Evolutionary conservation across 2,113 vertebrate species (phyloP).

Genomic region (Nothobranchius furzeri): DNA sequence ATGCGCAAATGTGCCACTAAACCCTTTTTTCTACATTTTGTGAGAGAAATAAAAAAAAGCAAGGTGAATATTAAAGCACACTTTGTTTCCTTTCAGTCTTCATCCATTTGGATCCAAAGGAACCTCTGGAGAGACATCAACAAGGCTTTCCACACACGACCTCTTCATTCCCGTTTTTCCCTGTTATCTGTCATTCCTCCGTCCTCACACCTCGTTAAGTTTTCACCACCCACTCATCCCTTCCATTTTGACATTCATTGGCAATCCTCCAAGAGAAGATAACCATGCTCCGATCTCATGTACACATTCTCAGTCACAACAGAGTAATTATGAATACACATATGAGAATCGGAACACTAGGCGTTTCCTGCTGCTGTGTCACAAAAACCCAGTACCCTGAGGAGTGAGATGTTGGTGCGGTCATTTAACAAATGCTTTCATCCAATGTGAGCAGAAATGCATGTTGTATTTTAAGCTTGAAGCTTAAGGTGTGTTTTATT

Average conservation of each 20-base stretch:
- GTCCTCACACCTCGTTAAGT: conserved; percentile 13
- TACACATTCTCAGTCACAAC: conserved; percentile 38
- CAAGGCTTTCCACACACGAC: conserved; percentile 19
- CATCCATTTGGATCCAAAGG: conserved; percentile 55
- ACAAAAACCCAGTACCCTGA: conserved; percentile 26
- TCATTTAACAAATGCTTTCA: conserved; percentile 66
- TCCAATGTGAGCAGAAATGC: conserved; percentile 58
- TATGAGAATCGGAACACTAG: conserved; percentile 38
- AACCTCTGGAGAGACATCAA: conserved; percentile 57
- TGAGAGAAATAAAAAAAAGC: conserved; percentile 10
- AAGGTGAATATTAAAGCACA: conserved; percentile 65
- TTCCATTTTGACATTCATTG: not conserved
- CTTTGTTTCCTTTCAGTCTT: conserved; percentile 52
- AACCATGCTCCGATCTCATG: conserved; percentile 44
- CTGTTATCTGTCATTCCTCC: not conserved
- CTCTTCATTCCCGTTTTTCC: conserved; percentile 8
- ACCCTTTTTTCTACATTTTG: not conserved
- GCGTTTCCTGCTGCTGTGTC: conserved; percentile 40
- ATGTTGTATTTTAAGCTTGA: conserved; percentile 55
- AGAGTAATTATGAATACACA: conserved; percentile 63
- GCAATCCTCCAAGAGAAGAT: conserved; percentile 12
- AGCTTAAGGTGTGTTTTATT: conserved; percentile 18
- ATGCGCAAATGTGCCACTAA: no score
- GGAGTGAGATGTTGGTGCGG: conserved; percentile 30
- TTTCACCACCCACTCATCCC: conserved; percentile 17